A percentile compares a stretch with the other conserved stretches of the same genome.
Conservation (phyloP, 2,113 vertebrate species). For the Vimba vimba region DNA sequence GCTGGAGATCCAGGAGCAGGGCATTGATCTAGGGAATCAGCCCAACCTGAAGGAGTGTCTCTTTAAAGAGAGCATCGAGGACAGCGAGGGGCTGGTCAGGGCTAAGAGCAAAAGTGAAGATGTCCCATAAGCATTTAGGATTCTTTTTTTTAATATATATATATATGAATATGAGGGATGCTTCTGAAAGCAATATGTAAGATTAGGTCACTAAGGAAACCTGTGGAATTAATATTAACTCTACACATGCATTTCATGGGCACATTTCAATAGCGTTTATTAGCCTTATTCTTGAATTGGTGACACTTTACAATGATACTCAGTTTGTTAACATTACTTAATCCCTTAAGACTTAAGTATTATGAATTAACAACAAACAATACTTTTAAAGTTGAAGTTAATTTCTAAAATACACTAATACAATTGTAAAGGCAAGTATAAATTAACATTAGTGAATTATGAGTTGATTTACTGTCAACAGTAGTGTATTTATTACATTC, state of each 20-base stretch:
- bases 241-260: neutral
- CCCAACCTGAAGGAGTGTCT: conserved; percentile 87
- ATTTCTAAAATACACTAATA: neutral
- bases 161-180: neutral
- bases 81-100: conserved; percentile 58
- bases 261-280: conserved; percentile 29
- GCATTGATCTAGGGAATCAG: conserved; percentile 74
- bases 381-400: neutral
- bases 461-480: neutral
- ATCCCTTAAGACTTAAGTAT: no score
- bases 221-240: conserved; percentile 23
- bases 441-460: neutral
- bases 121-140: neutral
- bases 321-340: neutral
- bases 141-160: neutral
- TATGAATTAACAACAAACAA: no score
- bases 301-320: neutral
- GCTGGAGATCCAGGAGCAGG: conserved; percentile 78
- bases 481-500: neutral
- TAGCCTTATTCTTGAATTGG: conserved; percentile 1
- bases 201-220: neutral
- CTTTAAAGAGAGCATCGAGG: conserved; percentile 83
- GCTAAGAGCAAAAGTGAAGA: conserved; percentile 44
- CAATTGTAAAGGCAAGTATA: neutral
- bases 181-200: neutral